These are phyloP conservation scores for Phylloscopus trochilus DNA, from an alignment of 2,113 vertebrate genomes.

Conservation along the genomic window DNA sequence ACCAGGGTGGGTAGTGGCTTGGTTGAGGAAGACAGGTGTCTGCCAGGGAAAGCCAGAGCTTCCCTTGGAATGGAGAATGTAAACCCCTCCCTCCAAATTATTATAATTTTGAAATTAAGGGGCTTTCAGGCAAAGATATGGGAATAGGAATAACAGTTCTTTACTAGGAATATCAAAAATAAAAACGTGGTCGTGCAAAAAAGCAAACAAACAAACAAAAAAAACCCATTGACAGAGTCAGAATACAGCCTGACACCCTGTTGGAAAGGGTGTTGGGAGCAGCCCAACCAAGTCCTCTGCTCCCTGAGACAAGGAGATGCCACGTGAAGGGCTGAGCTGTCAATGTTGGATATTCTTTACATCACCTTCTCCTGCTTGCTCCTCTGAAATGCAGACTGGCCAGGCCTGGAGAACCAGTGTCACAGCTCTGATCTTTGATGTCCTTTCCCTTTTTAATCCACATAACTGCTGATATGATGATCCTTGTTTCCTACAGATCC, in stretches of 20 bases:
- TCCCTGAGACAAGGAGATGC: background rate
- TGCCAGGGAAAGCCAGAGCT: background rate
- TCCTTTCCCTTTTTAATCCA: background rate
- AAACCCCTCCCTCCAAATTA: background rate
- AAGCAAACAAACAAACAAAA: background rate
- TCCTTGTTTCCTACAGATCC: background rate
- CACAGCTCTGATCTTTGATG: background rate
- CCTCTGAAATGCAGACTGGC: background rate
- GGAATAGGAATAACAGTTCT: background rate
- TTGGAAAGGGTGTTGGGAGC: background rate
- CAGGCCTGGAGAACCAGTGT: background rate
- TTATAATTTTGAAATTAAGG: background rate
- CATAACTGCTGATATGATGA: background rate
- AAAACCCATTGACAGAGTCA: background rate
- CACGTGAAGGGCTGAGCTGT: background rate
- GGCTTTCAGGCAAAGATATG: background rate
- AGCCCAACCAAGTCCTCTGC: background rate
- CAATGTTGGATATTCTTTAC: background rate
- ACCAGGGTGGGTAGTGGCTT: background rate
- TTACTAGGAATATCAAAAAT: background rate
- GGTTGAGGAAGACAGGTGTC: background rate
- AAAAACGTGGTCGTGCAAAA: background rate
- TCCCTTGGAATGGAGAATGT: background rate
- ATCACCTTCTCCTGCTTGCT: background rate
- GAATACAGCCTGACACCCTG: background rate